A percentile compares a stretch with the other conserved stretches of the same genome.
Evolutionary conservation across 2,888 invertebrate genomes (phyloP).

Genomic region (Hydriomena furcata): DNA sequence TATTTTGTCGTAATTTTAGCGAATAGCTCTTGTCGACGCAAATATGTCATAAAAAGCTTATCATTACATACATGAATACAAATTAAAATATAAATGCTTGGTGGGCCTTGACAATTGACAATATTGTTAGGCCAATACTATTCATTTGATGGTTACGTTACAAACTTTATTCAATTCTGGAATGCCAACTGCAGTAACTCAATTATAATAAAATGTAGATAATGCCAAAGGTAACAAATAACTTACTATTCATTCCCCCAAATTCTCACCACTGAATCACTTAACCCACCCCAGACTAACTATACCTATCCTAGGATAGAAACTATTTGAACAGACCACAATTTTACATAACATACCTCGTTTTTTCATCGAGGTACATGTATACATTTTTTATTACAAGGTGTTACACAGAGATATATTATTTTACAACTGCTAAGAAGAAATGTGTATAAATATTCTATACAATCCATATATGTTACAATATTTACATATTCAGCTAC

Average conservation of each 20-base stretch:
- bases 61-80: slow-evolving; percentile 30
- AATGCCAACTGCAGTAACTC: slow-evolving; percentile 6
- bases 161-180: slow-evolving; percentile 6
- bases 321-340: background rate
- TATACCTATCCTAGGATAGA: background rate
- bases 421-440: slow-evolving; percentile 3
- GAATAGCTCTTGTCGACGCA: background rate
- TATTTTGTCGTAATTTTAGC: slow-evolving; percentile 1
- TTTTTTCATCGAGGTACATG: too few species aligned
- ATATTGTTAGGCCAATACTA: slow-evolving; percentile 9
- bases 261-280: too few species aligned
- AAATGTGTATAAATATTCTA: slow-evolving; percentile 18
- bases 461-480: slow-evolving; percentile 41
- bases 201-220: background rate
- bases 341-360: too few species aligned
- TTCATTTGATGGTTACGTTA: background rate
- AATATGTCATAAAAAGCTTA: background rate
- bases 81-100: slow-evolving; percentile 47
- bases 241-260: too few species aligned
- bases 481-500: slow-evolving; percentile 40
- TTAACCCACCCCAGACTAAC: too few species aligned
- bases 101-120: slow-evolving; percentile 31
- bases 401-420: background rate
- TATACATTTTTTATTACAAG: too few species aligned
- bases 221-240: background rate